Percentiles rank a stretch among this genome's conserved stretches.
phyloP scores from a whole-genome alignment of 2,888 invertebrate species.

The Phytoseiulus persimilis region DNA sequence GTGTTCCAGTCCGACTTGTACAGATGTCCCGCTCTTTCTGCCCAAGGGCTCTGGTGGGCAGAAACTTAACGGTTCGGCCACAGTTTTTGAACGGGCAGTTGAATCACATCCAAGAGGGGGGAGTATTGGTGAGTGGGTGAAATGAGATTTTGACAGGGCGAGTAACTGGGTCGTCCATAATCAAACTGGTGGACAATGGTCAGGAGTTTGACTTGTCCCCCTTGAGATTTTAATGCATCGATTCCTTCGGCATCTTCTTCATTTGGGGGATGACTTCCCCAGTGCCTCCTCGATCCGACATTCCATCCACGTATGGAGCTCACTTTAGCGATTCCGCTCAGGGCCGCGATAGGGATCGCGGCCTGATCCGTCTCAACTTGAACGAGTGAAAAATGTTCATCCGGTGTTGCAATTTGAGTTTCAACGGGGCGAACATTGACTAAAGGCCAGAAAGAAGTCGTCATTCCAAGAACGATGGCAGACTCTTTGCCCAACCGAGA shows the following conservation, averaged over 20 bases:
- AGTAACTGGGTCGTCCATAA: not conserved
- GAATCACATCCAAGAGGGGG: not conserved
- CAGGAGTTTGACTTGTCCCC: not conserved
- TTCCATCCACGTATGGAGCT: too few species aligned
- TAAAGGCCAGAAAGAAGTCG: too few species aligned
- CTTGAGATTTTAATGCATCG: not conserved
- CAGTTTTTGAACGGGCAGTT: not conserved
- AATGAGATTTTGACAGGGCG: not conserved
- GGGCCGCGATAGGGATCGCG: too few species aligned
- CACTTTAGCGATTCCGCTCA: too few species aligned
- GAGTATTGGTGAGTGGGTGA: not conserved
- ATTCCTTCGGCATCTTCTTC: not conserved
- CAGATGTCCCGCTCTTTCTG: not conserved
- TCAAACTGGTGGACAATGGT: not conserved
- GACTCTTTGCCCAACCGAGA: too few species aligned
- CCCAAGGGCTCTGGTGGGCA: not conserved
- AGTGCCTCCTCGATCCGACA: too few species aligned
- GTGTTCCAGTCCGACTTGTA: not conserved
- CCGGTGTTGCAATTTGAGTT: too few species aligned
- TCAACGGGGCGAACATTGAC: too few species aligned
- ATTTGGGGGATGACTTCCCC: not conserved
- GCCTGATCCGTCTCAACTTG: too few species aligned
- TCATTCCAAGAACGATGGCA: too few species aligned
- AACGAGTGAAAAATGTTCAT: too few species aligned
- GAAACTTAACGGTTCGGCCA: not conserved